phyloP scores from a whole-genome alignment of 2,797 vertebrate genomes.

The Chiroxiphia lanceolata region DNA sequence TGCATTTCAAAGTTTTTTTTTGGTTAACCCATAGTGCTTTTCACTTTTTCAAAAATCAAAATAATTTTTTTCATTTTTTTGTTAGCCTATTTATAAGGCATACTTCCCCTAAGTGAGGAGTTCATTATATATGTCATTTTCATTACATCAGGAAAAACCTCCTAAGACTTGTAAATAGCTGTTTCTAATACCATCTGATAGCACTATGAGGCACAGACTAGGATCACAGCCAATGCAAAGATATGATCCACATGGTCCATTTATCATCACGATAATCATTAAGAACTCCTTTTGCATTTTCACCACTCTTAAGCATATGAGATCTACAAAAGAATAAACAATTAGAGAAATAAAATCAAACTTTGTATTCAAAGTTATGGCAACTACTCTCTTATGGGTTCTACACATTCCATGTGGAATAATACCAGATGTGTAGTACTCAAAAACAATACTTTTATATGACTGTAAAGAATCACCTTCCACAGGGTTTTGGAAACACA shows the following conservation, averaged over 20 bases:
- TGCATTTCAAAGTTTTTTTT: background rate
- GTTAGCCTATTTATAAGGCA: background rate
- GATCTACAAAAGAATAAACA: background rate
- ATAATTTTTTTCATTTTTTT: background rate
- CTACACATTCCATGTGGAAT: background rate
- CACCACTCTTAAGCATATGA: background rate
- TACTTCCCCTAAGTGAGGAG: background rate
- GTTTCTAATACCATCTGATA: background rate
- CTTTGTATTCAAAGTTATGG: background rate
- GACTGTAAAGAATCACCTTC: background rate
- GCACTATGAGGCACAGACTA: background rate
- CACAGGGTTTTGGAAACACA: background rate
- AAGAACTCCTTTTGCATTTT: background rate
- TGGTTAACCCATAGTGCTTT: background rate
- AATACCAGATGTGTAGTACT: background rate
- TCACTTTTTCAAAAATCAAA: background rate
- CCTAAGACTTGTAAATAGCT: background rate
- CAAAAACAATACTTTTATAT: background rate
- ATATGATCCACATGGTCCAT: background rate
- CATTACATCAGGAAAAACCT: background rate
- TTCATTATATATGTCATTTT: background rate
- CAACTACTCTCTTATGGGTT: background rate
- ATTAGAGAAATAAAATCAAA: background rate
- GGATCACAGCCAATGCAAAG: background rate
- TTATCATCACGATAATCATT: background rate